Evolutionary conservation across 2,113 vertebrate genomes (phyloP), one percentile per base, ranked within the genome.

Genomic region (Gymnogyps californianus): DNA sequence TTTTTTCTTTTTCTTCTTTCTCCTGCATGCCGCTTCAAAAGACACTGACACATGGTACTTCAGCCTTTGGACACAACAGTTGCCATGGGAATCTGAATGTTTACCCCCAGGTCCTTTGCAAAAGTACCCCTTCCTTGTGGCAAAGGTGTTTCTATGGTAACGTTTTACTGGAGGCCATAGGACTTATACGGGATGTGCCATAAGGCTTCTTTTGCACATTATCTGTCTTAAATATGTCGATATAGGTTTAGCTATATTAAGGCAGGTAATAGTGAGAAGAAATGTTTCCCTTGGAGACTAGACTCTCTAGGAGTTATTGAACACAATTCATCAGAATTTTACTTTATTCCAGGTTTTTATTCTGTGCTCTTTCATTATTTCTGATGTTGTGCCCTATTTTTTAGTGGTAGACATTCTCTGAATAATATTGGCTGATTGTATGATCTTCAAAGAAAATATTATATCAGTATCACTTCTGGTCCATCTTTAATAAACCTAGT

Each of bases 121-220:
- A 62, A 94, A 97, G 83, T 96, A 95, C 83, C 91, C 97, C 93
- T 97, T 97, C 91, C 95, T 95, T 84, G 72, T 96, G 93, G 92
- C 95, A 92, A 89, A 92, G 65, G 82, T 64, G 93, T 98, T 98
- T 97, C 98, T 98, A 98, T 98, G 95, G 98, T 90, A 97, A 98
- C 98, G 61, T 90, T 97, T 96, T 96, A 93, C 96, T 96, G 96
- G 90, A 96, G 96, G 96, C 93, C 92, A 47, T 46, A 93, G 97
- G 96, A 96, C 85, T 93, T 97, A 77, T 6, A 61, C 1, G 6
- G 84, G 95, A 93, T 95, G 90, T 97, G 96, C 95, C 57, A 38
- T 10, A 58, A 87, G 67, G 90, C 97, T 96, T 91, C 94, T 96
- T 96, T 79, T 96, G 38, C 91, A 77, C 69, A 42, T 96, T 95